A percentile compares a stretch with the other conserved stretches of the same genome.
phyloP scores from a whole-genome alignment of 2,797 vertebrate genomes.

The Pangasius macronema region DNA sequence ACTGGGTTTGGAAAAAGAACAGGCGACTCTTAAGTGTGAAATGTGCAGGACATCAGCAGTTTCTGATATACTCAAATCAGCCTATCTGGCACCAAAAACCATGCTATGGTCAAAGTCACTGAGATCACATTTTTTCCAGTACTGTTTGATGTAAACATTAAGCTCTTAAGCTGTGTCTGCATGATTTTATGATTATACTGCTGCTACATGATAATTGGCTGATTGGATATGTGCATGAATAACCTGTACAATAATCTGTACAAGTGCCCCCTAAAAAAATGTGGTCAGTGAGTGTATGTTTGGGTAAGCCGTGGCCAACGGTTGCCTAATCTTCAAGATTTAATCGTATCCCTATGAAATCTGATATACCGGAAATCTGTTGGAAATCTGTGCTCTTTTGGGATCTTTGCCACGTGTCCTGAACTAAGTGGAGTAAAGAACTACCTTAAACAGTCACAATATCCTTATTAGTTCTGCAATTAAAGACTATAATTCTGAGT shows the following conservation, averaged over 20 bases:
- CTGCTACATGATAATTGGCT: neutral
- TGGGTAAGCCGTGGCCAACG: neutral
- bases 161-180: neutral
- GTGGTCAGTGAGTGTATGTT: neutral
- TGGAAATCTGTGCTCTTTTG: slow-evolving; percentile 24
- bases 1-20: neutral
- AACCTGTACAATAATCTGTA: neutral
- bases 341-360: slow-evolving; percentile 29
- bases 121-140: neutral
- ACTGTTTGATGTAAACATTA: neutral
- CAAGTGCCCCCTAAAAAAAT: neutral
- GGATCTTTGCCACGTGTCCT: slow-evolving; percentile 54
- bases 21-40: neutral
- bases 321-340: slow-evolving; percentile 51
- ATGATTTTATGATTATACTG: neutral
- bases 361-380: slow-evolving; percentile 38
- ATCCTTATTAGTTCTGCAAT: slow-evolving; percentile 2
- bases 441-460: slow-evolving; percentile 40
- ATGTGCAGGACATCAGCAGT: neutral
- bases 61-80: neutral
- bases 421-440: slow-evolving; percentile 41
- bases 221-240: neutral
- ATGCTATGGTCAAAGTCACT: neutral
- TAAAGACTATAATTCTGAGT: no score
- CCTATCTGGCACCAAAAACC: neutral